These are phyloP conservation scores for Onychomys arenicola DNA, from an alignment of 2,797 vertebrate species.

Conservation along the genomic window DNA sequence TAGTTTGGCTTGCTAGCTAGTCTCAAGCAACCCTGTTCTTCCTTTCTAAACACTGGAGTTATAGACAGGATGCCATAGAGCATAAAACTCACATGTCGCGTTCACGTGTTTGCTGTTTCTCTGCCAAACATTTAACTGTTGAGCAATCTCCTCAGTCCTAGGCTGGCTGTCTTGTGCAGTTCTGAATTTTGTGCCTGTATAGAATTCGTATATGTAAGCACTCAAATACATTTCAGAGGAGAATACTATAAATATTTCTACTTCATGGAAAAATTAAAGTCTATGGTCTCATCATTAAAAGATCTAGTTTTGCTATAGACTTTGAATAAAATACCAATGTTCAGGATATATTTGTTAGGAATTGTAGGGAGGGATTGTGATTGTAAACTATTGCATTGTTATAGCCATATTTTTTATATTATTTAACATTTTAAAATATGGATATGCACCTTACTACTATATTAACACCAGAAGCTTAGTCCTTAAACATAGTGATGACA, in stretches of 20 bases:
- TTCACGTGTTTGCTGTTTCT: not conserved
- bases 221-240: not conserved
- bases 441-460: not conserved
- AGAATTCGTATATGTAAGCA: slow-evolving; percentile 11
- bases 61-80: not conserved
- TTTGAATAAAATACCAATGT: slow-evolving; percentile 31
- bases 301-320: not conserved
- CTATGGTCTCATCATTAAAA: not conserved
- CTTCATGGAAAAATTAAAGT: not conserved
- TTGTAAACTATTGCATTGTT: not conserved
- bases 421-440: not conserved
- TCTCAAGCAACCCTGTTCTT: too few relatives aligned
- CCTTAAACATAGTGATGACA: not conserved
- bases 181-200: not conserved
- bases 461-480: not conserved
- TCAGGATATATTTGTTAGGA: not conserved
- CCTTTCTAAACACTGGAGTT: too few relatives aligned
- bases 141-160: not conserved
- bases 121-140: not conserved
- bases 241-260: not conserved
- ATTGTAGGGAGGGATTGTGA: not conserved
- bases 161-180: not conserved
- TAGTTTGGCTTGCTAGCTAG: not conserved
- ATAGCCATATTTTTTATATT: slow-evolving; percentile 14
- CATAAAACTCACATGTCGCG: not conserved